These are phyloP conservation scores for Aphidius gifuensis DNA, from an alignment of 1,140 invertebrate species.

Conservation along the genomic window DNA sequence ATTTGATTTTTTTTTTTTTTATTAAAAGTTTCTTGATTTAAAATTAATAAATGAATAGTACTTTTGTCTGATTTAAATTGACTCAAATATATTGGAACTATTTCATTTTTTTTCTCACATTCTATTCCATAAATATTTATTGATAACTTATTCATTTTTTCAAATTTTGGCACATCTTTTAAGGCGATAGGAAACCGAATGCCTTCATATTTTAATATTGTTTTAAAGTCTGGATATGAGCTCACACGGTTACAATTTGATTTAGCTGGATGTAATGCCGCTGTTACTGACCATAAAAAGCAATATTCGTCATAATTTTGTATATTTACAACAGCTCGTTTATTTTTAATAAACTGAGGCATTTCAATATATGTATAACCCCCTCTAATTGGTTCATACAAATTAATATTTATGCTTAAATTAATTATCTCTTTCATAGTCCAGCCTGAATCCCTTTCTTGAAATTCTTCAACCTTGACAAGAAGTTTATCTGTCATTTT, in stretches of 20 bases:
- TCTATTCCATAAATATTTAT: slow-evolving; percentile 16
- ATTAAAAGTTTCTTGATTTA: not conserved
- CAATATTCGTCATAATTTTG: slow-evolving; percentile 18
- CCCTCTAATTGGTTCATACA: slow-evolving; percentile 24
- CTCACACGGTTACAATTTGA: slow-evolving; percentile 2
- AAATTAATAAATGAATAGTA: not conserved
- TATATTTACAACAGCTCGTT: slow-evolving; percentile 28
- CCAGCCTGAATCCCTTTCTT: slow-evolving; percentile 28
- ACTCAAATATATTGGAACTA: not conserved
- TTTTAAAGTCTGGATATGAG: slow-evolving; percentile 18
- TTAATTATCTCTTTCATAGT: slow-evolving; percentile 26
- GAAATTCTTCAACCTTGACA: slow-evolving; percentile 24
- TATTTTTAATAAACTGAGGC: slow-evolving; percentile 22
- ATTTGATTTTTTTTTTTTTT: too few relatives aligned
- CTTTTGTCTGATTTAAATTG: not conserved
- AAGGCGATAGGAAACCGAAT: slow-evolving; percentile 25
- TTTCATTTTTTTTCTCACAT: not conserved
- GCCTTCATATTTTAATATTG: slow-evolving; percentile 14
- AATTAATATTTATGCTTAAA: slow-evolving; percentile 26
- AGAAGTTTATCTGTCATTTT: slow-evolving; percentile 17
- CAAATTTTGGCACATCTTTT: slow-evolving; percentile 22
- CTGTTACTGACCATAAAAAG: slow-evolving; percentile 23
- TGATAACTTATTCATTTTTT: slow-evolving; percentile 26
- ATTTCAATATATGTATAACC: slow-evolving; percentile 24
- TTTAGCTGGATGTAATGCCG: slow-evolving; percentile 13